A percentile compares a stretch with the other conserved stretches of the same genome.
Conservation (phyloP, 2,888 invertebrate genomes). For the Hyposoter didymator region DNA sequence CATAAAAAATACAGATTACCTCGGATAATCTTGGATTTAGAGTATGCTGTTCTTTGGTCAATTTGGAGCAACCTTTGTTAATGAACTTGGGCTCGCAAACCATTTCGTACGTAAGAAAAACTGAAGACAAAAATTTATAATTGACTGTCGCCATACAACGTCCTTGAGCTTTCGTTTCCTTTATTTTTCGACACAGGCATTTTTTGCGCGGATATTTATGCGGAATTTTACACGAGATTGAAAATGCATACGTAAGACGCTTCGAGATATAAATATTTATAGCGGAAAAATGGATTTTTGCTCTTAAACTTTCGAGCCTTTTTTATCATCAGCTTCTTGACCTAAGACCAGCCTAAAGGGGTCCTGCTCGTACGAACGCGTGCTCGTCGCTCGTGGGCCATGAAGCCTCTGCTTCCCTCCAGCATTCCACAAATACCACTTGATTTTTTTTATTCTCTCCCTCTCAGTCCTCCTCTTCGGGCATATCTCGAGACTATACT, state of each 20-base stretch:
- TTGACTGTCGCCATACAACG: neutral
- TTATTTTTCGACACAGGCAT: neutral
- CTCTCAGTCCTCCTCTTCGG: neutral
- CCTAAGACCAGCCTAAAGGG: slow-evolving; percentile 46
- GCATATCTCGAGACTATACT: slow-evolving; percentile 22
- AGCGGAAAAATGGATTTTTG: neutral
- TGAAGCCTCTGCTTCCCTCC: slow-evolving; percentile 28
- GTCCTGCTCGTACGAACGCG: slow-evolving; percentile 47
- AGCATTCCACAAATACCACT: slow-evolving; percentile 62
- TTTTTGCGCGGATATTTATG: neutral
- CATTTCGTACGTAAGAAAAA: too few species aligned
- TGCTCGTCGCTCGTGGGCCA: slow-evolving; percentile 51
- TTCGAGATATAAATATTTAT: neutral
- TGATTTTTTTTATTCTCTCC: slow-evolving; percentile 11
- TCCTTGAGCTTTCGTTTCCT: neutral
- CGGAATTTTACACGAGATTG: neutral
- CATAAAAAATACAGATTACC: too few species aligned
- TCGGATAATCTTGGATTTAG: too few species aligned
- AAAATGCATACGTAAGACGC: neutral
- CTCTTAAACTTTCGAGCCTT: slow-evolving; percentile 10
- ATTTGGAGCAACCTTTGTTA: too few species aligned
- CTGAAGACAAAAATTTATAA: too few species aligned
- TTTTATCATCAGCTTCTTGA: slow-evolving; percentile 23
- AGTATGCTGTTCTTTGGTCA: too few species aligned
- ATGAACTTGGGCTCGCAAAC: too few species aligned